These are phyloP conservation scores for Bergia puertoricense DNA, from an alignment of 92 coral and sea anemone genomes.

Conservation along the genomic window DNA sequence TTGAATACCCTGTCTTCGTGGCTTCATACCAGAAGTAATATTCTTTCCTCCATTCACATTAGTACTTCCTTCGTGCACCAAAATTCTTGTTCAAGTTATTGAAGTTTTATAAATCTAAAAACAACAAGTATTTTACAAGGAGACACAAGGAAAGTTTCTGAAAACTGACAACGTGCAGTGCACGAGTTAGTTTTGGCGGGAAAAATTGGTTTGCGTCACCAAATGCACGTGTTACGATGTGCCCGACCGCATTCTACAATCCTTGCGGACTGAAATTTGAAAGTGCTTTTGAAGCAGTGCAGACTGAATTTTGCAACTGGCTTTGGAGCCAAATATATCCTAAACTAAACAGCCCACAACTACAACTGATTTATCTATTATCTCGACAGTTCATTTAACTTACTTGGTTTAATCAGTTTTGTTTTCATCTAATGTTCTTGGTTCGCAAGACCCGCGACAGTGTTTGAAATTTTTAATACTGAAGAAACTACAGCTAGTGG, in stretches of 20 bases:
- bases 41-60: not conserved
- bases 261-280: not conserved
- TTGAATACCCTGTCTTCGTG: not conserved
- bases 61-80: not conserved
- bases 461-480: not conserved
- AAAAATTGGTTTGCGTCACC: not conserved
- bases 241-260: not conserved
- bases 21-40: not conserved
- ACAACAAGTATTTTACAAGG: too few relatives aligned
- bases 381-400: not conserved
- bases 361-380: too few relatives aligned
- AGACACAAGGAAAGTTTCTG: not conserved
- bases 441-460: not conserved
- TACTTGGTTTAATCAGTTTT: not conserved
- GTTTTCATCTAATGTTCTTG: not conserved
- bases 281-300: not conserved
- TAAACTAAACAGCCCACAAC: too few relatives aligned
- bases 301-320: not conserved
- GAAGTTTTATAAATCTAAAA: too few relatives aligned
- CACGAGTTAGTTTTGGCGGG: not conserved
- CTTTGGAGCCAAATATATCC: not conserved
- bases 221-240: not conserved
- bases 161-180: not conserved
- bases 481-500: too few relatives aligned
- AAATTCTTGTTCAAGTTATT: not conserved